A percentile compares a stretch with the other conserved stretches of the same genome.
Evolutionary conservation across 1,140 invertebrate species (phyloP).

Genomic region (Rhizoglyphus robini): DNA sequence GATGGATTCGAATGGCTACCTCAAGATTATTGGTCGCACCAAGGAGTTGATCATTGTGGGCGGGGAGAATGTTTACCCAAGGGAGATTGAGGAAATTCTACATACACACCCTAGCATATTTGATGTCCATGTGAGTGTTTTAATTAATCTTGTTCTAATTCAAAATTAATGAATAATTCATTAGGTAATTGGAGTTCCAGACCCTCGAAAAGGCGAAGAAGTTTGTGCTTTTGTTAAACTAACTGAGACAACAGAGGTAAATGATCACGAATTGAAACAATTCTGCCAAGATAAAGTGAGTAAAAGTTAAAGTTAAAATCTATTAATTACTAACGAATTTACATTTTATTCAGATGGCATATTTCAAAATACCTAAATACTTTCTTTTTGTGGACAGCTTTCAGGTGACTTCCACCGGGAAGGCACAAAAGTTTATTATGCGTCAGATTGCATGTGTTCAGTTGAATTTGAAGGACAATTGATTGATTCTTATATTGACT

Average conservation of each 20-base stretch:
- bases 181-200: conserved; percentile 25
- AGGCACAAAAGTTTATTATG: too few species aligned
- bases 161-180: neutral
- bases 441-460: too few species aligned
- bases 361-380: too few species aligned
- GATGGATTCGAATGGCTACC: conserved; percentile 58
- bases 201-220: conserved; percentile 25
- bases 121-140: conserved; percentile 25
- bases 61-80: conserved; percentile 27
- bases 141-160: too few species aligned
- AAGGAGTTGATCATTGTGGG: conserved; percentile 26
- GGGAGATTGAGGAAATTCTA: conserved; percentile 24
- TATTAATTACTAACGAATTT: neutral
- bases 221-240: conserved; percentile 19
- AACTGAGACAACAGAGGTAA: neutral
- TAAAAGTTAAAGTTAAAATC: neutral
- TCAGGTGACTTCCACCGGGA: too few species aligned
- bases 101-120: conserved; percentile 48
- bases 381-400: too few species aligned
- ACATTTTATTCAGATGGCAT: conserved; percentile 36
- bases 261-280: conserved; percentile 20
- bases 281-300: too few species aligned
- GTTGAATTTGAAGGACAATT: too few species aligned
- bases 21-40: conserved; percentile 58
- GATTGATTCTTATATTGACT: too few species aligned